Evolutionary conservation across 2,888 invertebrate species (phyloP), one percentile per base, ranked within the genome.

Genomic region (Epicampocera succincta): DNA sequence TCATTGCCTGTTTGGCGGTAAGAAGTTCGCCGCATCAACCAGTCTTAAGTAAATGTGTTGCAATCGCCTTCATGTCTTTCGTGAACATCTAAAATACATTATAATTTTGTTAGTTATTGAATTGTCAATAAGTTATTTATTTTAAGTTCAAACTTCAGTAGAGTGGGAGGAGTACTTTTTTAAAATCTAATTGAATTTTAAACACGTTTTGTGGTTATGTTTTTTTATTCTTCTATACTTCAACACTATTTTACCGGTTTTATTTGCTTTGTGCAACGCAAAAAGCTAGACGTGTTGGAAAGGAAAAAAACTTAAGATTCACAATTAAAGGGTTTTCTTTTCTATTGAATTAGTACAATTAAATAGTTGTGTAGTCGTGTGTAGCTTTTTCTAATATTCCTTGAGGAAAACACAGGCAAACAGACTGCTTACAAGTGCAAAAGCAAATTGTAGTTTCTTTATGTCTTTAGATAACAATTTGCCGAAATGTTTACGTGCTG

Each of bases 401-500:
- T 46, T 25, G 40, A 38, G 13, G 65, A 48, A 56, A n/a, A 12
- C n/a, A 48, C 38, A 33, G 29, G 17, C 17, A 66, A 58, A 40
- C n/a, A 13, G 12, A 3, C 50, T 21, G 29, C 46, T 63, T 65
- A 40, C 73, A 82, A 78, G 77, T 81, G 61, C 46, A 69, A 73
- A 76, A 63, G 38, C n/a, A 48, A n/a, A 17, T n/a, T 60, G 44
- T 52, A 46, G 21, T 29, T 56, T 68, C 38, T 71, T 76, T 65
- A 42, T 54, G 56, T 44, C 21, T 65, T 52, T 2, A 73, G 82
- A 82, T 82, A 82, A 82, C 77, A 65, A 74, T 60, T 74, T 78
- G 74, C 77, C 82, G 77, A 82, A 82, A 74, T 74, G 77, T 66
- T 74, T 77, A 83, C 63, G 73, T 80, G 76, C 76, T 83, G 83